Evolutionary conservation across 2,888 invertebrate species (phyloP).

Genomic region (Junonia oenone): DNA sequence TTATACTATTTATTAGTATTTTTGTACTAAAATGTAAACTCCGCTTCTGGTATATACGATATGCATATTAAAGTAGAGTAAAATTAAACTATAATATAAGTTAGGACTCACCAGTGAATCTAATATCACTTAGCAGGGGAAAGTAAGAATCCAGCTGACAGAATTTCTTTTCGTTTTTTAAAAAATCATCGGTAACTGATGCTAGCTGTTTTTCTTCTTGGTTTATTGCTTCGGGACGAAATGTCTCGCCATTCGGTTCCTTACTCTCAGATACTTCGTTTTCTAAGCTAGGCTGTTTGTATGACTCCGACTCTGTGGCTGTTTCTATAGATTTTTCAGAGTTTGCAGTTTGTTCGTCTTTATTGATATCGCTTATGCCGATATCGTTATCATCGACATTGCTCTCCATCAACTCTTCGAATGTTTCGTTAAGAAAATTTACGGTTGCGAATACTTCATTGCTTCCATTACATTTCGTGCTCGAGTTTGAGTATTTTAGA

Average conservation of each 20-base stretch:
- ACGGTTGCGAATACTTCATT: slow-evolving; percentile 61
- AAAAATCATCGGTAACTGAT: slow-evolving; percentile 60
- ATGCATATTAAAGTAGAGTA: not conserved
- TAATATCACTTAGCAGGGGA: slow-evolving; percentile 64
- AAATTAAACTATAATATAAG: not conserved
- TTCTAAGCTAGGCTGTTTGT: not conserved
- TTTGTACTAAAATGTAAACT: no score
- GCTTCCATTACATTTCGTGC: slow-evolving; percentile 46
- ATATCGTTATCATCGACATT: slow-evolving; percentile 66
- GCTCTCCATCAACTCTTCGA: slow-evolving; percentile 67
- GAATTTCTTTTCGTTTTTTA: slow-evolving; percentile 73
- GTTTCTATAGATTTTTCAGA: slow-evolving; percentile 26
- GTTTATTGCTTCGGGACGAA: slow-evolving; percentile 8
- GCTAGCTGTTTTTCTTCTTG: slow-evolving; percentile 41
- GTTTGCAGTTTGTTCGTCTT: slow-evolving; percentile 40
- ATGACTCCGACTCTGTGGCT: slow-evolving; percentile 18
- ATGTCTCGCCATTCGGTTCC: not conserved
- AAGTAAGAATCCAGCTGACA: slow-evolving; percentile 57
- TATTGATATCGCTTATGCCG: slow-evolving; percentile 42
- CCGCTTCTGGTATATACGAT: not conserved
- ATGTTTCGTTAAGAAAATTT: slow-evolving; percentile 60
- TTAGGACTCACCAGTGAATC: slow-evolving; percentile 62
- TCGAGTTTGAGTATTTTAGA: slow-evolving; percentile 5
- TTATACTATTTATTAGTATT: no score
- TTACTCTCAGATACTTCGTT: not conserved